phyloP scores from a whole-genome alignment of 2,888 invertebrate species.

The Megaustenia siamemsis region DNA sequence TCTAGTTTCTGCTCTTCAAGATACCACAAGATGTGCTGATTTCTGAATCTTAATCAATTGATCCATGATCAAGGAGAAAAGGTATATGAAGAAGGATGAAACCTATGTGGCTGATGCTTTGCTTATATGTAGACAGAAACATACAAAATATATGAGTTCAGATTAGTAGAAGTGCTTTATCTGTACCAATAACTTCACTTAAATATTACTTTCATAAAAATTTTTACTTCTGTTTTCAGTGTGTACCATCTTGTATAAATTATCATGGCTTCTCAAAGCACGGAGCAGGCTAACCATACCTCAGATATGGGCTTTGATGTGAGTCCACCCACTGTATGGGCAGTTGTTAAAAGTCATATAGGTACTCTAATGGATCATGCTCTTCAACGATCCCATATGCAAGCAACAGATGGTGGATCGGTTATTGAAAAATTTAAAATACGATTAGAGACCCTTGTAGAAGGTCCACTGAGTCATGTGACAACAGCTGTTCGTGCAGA shows the following conservation, averaged over 20 bases:
- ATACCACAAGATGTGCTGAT: too few relatives aligned
- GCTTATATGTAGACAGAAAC: too few relatives aligned
- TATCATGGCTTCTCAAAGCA: too few relatives aligned
- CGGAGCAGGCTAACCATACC: neutral
- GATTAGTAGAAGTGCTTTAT: too few relatives aligned
- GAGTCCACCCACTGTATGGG: neutral
- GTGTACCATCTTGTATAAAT: neutral
- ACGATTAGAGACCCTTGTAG: neutral
- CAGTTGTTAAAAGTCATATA: neutral
- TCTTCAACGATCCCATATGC: neutral
- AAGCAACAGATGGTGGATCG: neutral
- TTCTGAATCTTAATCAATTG: too few relatives aligned
- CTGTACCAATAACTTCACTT: too few relatives aligned
- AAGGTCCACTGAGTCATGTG: conserved; percentile 3
- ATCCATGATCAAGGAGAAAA: too few relatives aligned
- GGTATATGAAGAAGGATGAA: too few relatives aligned
- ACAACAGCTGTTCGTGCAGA: neutral
- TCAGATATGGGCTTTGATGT: neutral
- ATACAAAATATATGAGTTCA: too few relatives aligned
- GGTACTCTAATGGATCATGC: neutral
- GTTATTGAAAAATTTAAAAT: neutral
- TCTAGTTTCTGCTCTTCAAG: too few relatives aligned
- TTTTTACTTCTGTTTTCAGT: conserved; percentile 1
- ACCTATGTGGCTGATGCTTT: too few relatives aligned
- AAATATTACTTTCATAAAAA: too few relatives aligned